A percentile compares a stretch with the other conserved stretches of the same genome.
Evolutionary conservation across 2,113 vertebrate genomes (phyloP).

Genomic region (Chauna torquata): DNA sequence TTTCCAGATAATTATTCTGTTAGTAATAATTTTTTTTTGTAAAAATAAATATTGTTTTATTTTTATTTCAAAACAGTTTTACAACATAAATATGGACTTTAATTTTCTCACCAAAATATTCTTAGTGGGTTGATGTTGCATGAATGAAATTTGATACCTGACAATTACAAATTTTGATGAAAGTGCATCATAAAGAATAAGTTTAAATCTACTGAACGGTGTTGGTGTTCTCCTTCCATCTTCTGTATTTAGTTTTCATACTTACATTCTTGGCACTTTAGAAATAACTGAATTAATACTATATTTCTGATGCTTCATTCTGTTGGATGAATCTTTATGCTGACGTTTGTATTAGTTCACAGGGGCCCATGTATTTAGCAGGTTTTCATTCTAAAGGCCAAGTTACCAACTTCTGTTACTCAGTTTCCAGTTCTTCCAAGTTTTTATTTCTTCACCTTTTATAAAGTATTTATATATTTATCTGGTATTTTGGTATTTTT

Average conservation of each 20-base stretch:
- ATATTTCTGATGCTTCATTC: background rate
- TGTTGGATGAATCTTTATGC: background rate
- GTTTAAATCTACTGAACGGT: background rate
- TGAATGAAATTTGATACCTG: constrained; percentile 62
- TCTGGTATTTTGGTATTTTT: background rate
- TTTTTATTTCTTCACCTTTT: background rate
- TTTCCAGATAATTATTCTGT: constrained; percentile 42
- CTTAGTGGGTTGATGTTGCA: constrained; percentile 57
- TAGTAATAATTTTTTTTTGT: background rate
- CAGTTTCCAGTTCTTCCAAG: background rate
- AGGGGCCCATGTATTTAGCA: background rate
- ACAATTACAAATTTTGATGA: constrained; percentile 51
- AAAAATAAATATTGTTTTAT: constrained; percentile 33
- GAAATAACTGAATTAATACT: background rate
- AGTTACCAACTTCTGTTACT: background rate
- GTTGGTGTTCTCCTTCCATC: constrained; percentile 7
- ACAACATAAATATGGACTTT: constrained; percentile 54
- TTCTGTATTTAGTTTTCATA: background rate
- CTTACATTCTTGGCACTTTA: background rate
- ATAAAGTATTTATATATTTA: background rate
- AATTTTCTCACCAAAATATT: constrained; percentile 50
- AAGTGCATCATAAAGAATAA: constrained; percentile 55
- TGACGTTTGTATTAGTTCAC: background rate
- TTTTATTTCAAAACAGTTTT: constrained; percentile 56
- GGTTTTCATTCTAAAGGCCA: background rate